A percentile compares a stretch with the other conserved stretches of the same genome.
Conservation (phyloP, 2,888 invertebrate species). For the Sphaeridia pumilis region DNA sequence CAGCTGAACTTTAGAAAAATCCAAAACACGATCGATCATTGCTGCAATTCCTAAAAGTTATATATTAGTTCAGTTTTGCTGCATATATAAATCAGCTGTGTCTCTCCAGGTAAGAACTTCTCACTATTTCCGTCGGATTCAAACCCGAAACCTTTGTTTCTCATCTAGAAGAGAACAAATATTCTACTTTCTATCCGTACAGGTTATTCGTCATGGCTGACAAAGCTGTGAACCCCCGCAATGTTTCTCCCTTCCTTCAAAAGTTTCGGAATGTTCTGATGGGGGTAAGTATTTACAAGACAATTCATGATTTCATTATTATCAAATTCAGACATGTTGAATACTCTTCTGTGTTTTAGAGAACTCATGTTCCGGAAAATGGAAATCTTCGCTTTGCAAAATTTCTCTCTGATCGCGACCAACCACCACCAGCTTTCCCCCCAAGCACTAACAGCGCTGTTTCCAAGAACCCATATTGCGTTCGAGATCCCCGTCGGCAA, state of each 20-base stretch:
- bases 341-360: constrained; percentile 40
- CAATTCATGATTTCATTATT: constrained; percentile 1
- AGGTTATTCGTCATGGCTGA: constrained; percentile 13
- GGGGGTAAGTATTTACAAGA: constrained; percentile 24
- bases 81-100: too few relatives aligned
- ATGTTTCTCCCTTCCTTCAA: constrained; percentile 29
- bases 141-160: too few relatives aligned
- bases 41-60: too few relatives aligned
- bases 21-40: too few relatives aligned
- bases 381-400: constrained; percentile 57
- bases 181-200: too few relatives aligned
- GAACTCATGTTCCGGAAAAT: constrained; percentile 43
- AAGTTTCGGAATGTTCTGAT: constrained; percentile 25
- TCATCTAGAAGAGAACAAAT: too few relatives aligned
- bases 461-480: constrained; percentile 70
- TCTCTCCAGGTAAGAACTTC: too few relatives aligned
- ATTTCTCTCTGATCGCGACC: constrained; percentile 57
- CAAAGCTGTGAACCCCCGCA: constrained; percentile 13
- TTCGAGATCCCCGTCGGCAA: constrained; percentile 69
- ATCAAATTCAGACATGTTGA: neutral
- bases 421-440: constrained; percentile 68
- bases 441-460: constrained; percentile 69
- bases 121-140: too few relatives aligned
- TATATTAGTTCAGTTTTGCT: too few relatives aligned
- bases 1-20: too few relatives aligned